Percentiles rank a stretch among this genome's conserved stretches.
Conservation (phyloP, 2,888 invertebrate species). For the Rhabditoides inermis region DNA sequence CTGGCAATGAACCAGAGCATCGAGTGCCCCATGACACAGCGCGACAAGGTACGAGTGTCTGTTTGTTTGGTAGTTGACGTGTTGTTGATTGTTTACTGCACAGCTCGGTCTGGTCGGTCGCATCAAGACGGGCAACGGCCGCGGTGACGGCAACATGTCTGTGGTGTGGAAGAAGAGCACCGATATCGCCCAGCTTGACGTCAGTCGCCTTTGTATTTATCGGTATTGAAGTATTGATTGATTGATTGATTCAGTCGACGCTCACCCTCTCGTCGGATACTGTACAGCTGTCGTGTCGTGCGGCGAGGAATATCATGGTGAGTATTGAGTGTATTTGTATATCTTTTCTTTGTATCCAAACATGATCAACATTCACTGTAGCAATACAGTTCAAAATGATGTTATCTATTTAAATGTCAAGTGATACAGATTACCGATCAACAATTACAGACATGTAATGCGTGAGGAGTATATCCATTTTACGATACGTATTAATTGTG, state of each 20-base stretch:
- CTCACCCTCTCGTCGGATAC: slow-evolving; percentile 29
- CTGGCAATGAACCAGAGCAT: slow-evolving; percentile 39
- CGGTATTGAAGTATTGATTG: not conserved
- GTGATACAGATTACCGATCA: too few species aligned
- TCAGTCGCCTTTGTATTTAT: slow-evolving; percentile 3
- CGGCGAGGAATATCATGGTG: slow-evolving; percentile 25
- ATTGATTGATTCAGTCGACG: slow-evolving; percentile 23
- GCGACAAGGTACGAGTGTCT: not conserved
- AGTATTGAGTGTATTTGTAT: too few species aligned
- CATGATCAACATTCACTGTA: too few species aligned
- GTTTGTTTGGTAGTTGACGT: not conserved
- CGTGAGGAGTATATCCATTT: too few species aligned
- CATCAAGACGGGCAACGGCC: slow-evolving; percentile 41
- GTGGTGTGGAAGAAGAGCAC: slow-evolving; percentile 40
- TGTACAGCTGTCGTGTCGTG: slow-evolving; percentile 17
- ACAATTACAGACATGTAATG: too few species aligned
- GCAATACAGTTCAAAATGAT: too few species aligned
- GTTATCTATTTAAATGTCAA: too few species aligned
- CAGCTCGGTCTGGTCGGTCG: slow-evolving; percentile 41
- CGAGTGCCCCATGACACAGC: slow-evolving; percentile 37
- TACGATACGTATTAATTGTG: too few species aligned
- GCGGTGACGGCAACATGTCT: slow-evolving; percentile 41
- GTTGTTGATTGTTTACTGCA: slow-evolving; percentile 13
- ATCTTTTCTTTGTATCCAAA: too few species aligned
- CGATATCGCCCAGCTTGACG: slow-evolving; percentile 35